Evolutionary conservation across 1,140 invertebrate genomes (phyloP), one percentile per base, ranked within the genome.

Genomic region (Lasaia peninsularis): DNA sequence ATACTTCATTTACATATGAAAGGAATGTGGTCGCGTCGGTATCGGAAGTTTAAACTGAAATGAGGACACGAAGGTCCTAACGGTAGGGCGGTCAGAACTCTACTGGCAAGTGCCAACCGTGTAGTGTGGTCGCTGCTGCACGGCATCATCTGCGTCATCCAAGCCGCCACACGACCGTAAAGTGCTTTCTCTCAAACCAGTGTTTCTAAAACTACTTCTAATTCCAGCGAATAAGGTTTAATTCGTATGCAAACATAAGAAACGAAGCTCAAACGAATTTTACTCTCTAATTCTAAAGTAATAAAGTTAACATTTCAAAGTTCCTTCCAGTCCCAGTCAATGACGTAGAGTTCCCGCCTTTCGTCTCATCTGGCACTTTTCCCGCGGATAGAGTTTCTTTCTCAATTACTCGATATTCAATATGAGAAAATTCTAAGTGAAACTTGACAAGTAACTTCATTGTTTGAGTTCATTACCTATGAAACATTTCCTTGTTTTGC

Each of bases 131-230:
- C 65, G 67, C 63, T 68, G 60, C 67, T 69, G 63, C 64, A 72
- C 64, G 63, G 62, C 69, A 73, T 71, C 80, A 80, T 86, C 84
- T 86, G 78, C 84, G 82, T 86, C 84, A 84, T 84, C 70, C 75
- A 69, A 69, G 69, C 67, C 63, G 62, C 63, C 78, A 71, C 75
- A 83, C 70, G 67, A 78, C 75, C 76, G 75, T 78, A 86, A 84
- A 84, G 80, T 84, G 80, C 85, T 88, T 88, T 88, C 85, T 85
- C 84, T 81, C 76, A 56, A 49, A 60, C 64, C 58, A 54, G 28
- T 34, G 14, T 48, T 37, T 35, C 68, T 59, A 77, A 75, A 84
- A 71, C 52, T 62, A 44, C 54, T 68, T 62, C 35, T 87, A 80
- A 63, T 50, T 33, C 73, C 57, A 62, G 37, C 62, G 63, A 62